Conservation (phyloP, 2,113 vertebrate species). For the Meleagris gallopavo region DNA sequence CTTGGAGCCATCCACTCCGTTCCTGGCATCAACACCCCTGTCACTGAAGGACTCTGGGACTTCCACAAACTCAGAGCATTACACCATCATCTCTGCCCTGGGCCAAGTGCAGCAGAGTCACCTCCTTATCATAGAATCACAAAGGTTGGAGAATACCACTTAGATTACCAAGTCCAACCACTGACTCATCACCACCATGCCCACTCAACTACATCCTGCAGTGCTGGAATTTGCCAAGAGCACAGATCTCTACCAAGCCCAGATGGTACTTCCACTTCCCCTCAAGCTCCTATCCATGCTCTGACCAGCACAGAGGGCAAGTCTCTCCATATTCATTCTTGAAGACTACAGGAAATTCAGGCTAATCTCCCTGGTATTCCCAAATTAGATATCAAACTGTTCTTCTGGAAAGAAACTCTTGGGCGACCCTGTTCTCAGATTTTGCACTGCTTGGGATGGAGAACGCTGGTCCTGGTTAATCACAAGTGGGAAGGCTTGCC, state of each 20-base stretch:
- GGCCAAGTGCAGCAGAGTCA: slow-evolving; percentile 12
- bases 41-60: not conserved
- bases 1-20: accelerated
- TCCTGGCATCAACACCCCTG: not conserved
- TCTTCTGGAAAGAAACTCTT: not conserved
- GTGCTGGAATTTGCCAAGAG: slow-evolving; percentile 42
- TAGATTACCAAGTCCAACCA: too few species aligned
- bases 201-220: too few species aligned
- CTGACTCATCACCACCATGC: too few species aligned
- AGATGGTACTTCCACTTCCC: slow-evolving; percentile 39
- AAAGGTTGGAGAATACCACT: too few species aligned
- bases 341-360: not conserved
- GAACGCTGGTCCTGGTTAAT: not conserved
- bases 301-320: not conserved
- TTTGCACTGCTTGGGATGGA: not conserved
- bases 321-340: not conserved
- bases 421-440: not conserved
- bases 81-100: not conserved
- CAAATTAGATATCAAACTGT: not conserved
- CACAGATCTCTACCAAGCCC: slow-evolving; percentile 40
- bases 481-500: not conserved
- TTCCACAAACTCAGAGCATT: not conserved
- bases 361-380: not conserved
- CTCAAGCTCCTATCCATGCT: not conserved
- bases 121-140: slow-evolving; percentile 56